These are phyloP conservation scores for Ia io DNA, from an alignment of 2,113 vertebrate species.

Conservation along the genomic window DNA sequence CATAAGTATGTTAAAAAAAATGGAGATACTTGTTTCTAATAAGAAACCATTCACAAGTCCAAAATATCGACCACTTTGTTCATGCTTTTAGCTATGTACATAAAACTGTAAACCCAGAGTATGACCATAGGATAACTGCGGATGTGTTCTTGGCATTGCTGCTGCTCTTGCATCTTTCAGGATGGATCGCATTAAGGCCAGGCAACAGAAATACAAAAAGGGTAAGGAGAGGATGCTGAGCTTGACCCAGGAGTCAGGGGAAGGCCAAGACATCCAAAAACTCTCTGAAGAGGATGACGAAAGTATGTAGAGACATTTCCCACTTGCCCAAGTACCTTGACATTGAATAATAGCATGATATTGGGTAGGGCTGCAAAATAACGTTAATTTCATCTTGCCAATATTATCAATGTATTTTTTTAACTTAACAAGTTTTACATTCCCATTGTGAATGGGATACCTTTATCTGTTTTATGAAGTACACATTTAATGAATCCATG, in stretches of 20 bases:
- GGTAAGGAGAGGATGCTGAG: slow-evolving; percentile 97
- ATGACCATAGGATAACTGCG: background rate
- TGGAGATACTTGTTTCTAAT: background rate
- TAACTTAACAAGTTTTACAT: background rate
- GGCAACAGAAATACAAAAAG: slow-evolving; percentile 98
- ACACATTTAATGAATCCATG: background rate
- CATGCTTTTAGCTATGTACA: background rate
- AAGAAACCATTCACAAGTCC: background rate
- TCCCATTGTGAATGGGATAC: background rate
- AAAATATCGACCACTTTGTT: background rate
- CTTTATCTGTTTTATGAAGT: background rate
- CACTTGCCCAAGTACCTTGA: background rate
- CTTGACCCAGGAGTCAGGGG: slow-evolving; percentile 91
- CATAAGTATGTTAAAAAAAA: background rate
- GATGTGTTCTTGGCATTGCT: background rate
- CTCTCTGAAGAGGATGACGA: slow-evolving; percentile 90
- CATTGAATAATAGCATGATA: background rate
- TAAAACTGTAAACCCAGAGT: no score
- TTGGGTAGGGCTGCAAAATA: background rate
- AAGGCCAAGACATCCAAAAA: slow-evolving; percentile 86
- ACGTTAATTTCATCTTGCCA: background rate
- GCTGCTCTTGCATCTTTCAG: slow-evolving; percentile 78
- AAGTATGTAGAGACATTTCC: slow-evolving; percentile 81
- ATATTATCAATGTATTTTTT: background rate
- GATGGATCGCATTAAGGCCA: slow-evolving; percentile 98